Base-by-base conservation (phyloP, 1,140 invertebrate species). In the Anastrepha ludens region DNA sequence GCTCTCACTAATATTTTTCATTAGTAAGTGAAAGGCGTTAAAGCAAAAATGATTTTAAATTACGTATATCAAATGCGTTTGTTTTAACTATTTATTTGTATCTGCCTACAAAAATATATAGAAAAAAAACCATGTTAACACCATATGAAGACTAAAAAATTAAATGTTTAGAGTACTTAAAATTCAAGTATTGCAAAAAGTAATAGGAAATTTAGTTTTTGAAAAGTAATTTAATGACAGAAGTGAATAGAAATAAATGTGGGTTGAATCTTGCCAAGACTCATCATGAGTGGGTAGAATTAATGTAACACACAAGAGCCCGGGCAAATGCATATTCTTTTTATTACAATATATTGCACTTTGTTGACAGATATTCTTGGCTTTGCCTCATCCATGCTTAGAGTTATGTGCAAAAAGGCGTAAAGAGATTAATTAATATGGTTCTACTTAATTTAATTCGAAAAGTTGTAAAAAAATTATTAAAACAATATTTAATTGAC, bases 341-440 rank as follows among this genome's bases (percentile, higher is more conserved):
- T 50, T 81, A 11, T 29, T 29, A 20, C 17, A 81, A 55, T 78
- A 3, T 41, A 74, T 15, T 81, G n/a, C 47, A 29, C 17, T 55
- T 81, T 81, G 15, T 20, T 81, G 20, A 20, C 6, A 74, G 5
- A 74, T 81, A 13, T 20, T 81, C 44, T 81, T 81, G 74, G 55
- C 20, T 81, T 47, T 55, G 74, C 44, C 55, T 50, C 74, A 41
- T 81, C 74, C 74, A 55, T 41, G 41, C 29, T 81, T 81, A 55
- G n/a, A 50, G 47, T 20, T 17, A 81, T 81, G 74, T 81, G 74
- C 74, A 55, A n/a, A 74, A 81, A 81, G 74, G 47, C 50, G 44
- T 74, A 47, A 74, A 44, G 74, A 81, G 74, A 81, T 81, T 81
- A 74, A 74, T 74, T 74, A 81, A 81, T 81, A 81, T 74, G 74